Percentiles rank a stretch among this genome's conserved stretches.
These are phyloP conservation scores for Andricus curvator DNA, from an alignment of 2,888 invertebrate species.

Conservation along the genomic window DNA sequence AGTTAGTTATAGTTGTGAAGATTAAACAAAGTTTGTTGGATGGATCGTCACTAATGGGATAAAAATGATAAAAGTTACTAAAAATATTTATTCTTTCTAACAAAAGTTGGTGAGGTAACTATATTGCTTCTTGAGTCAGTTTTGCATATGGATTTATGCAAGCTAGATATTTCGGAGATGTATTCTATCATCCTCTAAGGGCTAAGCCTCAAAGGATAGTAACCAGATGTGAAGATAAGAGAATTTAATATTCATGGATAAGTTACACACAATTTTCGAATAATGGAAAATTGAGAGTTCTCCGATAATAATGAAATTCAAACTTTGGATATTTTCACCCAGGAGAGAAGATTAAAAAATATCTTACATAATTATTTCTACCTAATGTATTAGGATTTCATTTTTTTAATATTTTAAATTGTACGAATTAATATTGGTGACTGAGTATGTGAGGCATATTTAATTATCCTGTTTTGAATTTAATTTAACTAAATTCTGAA, in stretches of 20 bases:
- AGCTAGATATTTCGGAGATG: background rate
- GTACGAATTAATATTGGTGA: too few relatives aligned
- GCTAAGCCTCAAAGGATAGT: background rate
- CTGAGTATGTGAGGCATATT: too few relatives aligned
- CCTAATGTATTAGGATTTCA: background rate
- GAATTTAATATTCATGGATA: background rate
- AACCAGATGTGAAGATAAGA: background rate
- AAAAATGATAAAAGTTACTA: background rate
- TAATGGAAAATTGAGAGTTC: background rate
- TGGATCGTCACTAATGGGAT: too few relatives aligned
- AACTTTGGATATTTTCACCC: background rate
- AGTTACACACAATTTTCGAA: background rate
- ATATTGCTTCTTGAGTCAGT: background rate
- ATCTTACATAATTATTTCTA: background rate
- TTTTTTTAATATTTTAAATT: background rate
- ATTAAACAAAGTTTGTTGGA: too few relatives aligned
- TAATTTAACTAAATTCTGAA: too few relatives aligned
- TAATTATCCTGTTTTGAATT: too few relatives aligned
- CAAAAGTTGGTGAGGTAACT: background rate
- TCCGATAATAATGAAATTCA: background rate
- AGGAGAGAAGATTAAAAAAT: background rate
- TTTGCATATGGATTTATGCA: conserved; percentile 3
- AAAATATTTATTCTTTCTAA: background rate
- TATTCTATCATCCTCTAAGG: background rate
- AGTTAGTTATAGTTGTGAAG: too few relatives aligned